Evolutionary conservation across 1,140 invertebrate species (phyloP).

Genomic region (Delia radicum): DNA sequence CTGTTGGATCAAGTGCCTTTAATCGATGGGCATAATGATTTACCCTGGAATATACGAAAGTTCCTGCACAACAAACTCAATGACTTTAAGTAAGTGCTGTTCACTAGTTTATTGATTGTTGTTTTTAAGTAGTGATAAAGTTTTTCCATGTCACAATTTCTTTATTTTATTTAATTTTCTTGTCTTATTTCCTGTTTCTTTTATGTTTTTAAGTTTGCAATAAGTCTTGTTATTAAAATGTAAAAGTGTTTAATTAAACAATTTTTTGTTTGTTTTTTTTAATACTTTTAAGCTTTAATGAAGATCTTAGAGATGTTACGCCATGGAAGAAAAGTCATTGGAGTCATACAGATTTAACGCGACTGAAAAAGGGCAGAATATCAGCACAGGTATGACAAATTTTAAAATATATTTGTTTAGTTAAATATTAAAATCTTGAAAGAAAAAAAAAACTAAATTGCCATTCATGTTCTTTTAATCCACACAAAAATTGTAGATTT

Average conservation of each 20-base stretch:
- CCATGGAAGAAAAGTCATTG: conserved; percentile 76
- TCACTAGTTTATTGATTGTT: conserved; percentile 11
- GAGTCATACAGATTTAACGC: conserved; percentile 82
- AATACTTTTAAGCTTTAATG: conserved; percentile 59
- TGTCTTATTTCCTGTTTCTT: not conserved
- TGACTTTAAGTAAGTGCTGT: conserved; percentile 67
- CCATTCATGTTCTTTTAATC: no score
- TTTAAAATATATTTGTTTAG: no score
- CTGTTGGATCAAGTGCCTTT: conserved; percentile 66
- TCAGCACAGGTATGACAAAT: conserved; percentile 74
- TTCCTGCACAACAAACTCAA: conserved; percentile 84
- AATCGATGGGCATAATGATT: conserved; percentile 83
- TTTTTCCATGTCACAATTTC: not conserved
- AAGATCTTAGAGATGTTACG: conserved; percentile 71
- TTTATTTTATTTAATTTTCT: not conserved
- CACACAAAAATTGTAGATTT: no score
- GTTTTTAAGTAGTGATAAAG: not conserved
- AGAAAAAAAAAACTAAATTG: no score
- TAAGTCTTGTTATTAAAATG: not conserved
- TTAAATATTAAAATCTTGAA: no score
- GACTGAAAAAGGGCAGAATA: conserved; percentile 75
- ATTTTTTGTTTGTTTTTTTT: conserved; percentile 10
- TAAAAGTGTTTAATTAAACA: not conserved
- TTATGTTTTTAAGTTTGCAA: not conserved
- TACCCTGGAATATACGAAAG: conserved; percentile 87